phyloP scores from a whole-genome alignment of 2,797 vertebrate genomes.

The Lophotriccus pileatus region DNA sequence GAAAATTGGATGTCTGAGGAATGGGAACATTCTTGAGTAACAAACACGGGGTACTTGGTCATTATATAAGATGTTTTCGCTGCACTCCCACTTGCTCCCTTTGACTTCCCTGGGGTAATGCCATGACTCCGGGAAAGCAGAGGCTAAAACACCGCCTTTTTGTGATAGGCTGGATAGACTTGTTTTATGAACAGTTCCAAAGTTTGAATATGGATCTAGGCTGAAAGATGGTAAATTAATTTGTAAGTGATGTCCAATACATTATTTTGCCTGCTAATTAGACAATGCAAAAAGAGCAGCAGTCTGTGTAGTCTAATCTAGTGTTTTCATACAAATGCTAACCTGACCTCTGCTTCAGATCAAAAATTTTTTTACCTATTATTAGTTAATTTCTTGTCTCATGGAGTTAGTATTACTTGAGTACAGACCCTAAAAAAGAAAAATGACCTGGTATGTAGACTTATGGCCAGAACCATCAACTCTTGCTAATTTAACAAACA shows the following conservation, averaged over 20 bases:
- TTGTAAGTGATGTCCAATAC: background rate
- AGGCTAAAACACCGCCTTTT: background rate
- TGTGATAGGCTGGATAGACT: background rate
- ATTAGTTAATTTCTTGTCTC: background rate
- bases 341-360: background rate
- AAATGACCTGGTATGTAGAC: background rate
- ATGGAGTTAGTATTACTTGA: background rate
- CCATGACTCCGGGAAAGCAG: background rate
- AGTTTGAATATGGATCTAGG: background rate
- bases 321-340: background rate
- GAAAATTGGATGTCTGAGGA: background rate
- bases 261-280: background rate
- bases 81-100: background rate
- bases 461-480: background rate
- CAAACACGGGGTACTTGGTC: background rate
- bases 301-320: background rate
- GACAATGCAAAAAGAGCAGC: background rate
- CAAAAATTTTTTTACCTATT: background rate
- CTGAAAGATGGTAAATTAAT: background rate
- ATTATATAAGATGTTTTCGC: fast-evolving
- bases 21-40: background rate
- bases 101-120: background rate
- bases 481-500: background rate
- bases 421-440: background rate
- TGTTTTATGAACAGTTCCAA: background rate